Conservation (phyloP, 2,797 vertebrate species). For the Enteromius treurensis region DNA sequence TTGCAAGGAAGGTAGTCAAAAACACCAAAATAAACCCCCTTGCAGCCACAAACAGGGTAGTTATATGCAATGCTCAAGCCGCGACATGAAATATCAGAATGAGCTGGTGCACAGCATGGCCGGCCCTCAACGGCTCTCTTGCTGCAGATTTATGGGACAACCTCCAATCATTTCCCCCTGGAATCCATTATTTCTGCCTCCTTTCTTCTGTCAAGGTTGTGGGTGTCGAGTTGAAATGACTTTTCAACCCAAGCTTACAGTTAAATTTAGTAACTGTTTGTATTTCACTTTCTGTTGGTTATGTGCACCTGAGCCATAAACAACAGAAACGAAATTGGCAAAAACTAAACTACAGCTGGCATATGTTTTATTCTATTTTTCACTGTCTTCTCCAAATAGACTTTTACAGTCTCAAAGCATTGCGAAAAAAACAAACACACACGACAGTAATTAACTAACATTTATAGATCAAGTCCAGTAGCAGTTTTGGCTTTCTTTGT, state of each 20-base stretch:
- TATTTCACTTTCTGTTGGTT: constrained; percentile 61
- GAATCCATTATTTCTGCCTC: constrained; percentile 70
- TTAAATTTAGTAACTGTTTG: constrained; percentile 70
- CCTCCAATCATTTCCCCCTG: constrained; percentile 65
- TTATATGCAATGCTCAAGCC: constrained; percentile 61
- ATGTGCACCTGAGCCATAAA: constrained; percentile 46
- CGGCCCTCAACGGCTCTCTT: constrained; percentile 62
- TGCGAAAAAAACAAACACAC: neutral
- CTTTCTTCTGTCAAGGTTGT: constrained; percentile 67
- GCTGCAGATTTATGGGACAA: constrained; percentile 67
- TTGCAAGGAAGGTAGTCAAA: constrained; percentile 7
- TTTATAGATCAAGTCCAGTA: constrained; percentile 1
- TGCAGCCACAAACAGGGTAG: constrained; percentile 48
- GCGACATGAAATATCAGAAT: constrained; percentile 55
- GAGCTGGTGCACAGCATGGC: constrained; percentile 59
- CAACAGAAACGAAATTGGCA: neutral
- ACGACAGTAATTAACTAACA: neutral
- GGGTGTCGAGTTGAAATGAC: constrained; percentile 59
- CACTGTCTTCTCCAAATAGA: neutral
- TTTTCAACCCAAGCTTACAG: constrained; percentile 59
- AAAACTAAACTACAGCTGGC: neutral
- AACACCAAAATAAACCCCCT: constrained; percentile 25
- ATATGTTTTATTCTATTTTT: constrained; percentile 13
- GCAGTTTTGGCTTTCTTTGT: constrained; percentile 8
- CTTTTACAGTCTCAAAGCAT: neutral